Evolutionary conservation across 2,888 invertebrate species (phyloP).

Genomic region (Agriopis leucophaearia): DNA sequence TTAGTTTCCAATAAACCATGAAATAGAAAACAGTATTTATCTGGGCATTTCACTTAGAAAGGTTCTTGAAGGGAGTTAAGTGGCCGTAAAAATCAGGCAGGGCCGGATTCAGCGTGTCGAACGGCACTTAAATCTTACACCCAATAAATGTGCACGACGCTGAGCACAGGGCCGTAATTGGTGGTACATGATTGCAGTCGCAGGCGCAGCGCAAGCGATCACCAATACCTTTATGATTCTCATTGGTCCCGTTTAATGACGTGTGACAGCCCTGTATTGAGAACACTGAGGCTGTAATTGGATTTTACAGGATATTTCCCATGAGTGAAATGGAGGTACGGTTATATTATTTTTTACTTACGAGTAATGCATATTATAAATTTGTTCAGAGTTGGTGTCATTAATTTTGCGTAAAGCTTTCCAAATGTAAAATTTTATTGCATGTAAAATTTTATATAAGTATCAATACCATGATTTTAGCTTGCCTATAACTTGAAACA

Average conservation of each 20-base stretch:
- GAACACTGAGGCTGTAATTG: conserved; percentile 81
- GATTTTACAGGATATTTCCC: conserved; percentile 65
- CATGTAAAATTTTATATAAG: not conserved
- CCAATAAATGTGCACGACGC: conserved; percentile 83
- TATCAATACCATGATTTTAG: too few relatives aligned
- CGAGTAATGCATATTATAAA: too few relatives aligned
- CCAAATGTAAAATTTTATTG: not conserved
- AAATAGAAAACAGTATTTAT: conserved; percentile 32
- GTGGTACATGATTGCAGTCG: conserved; percentile 70
- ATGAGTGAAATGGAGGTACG: not conserved
- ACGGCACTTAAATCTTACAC: conserved; percentile 85
- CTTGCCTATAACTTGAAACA: too few relatives aligned
- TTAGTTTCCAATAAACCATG: conserved; percentile 26
- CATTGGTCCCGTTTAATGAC: conserved; percentile 82
- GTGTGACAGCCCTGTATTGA: conserved; percentile 75
- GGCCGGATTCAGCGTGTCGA: conserved; percentile 76
- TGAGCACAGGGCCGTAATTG: conserved; percentile 78
- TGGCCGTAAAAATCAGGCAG: conserved; percentile 79
- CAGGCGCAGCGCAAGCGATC: conserved; percentile 57
- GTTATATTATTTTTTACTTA: too few relatives aligned
- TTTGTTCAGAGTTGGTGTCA: too few relatives aligned
- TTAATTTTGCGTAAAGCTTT: not conserved
- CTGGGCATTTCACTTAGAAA: conserved; percentile 42
- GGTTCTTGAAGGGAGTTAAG: conserved; percentile 58
- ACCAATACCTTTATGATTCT: conserved; percentile 79